Evolutionary conservation across 2,797 vertebrate genomes (phyloP).

Genomic region (Etheostoma perlongum): DNA sequence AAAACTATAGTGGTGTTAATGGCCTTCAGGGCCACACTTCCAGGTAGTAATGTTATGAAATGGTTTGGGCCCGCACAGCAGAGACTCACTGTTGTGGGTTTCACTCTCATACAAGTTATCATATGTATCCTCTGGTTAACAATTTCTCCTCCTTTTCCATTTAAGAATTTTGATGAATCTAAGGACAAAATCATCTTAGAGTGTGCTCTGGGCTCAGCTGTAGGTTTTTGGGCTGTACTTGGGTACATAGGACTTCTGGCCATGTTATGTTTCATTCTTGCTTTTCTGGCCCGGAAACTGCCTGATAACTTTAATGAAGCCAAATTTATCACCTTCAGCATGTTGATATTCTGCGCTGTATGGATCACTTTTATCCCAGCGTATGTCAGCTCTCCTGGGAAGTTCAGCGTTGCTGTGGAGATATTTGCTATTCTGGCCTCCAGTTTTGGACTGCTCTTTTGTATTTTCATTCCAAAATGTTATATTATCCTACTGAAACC

Average conservation of each 20-base stretch:
- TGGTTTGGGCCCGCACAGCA: slow-evolving; percentile 84
- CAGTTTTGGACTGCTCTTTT: slow-evolving; percentile 78
- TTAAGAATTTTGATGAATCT: slow-evolving; percentile 6
- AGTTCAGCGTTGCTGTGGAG: slow-evolving; percentile 83
- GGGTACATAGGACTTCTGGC: slow-evolving; percentile 82
- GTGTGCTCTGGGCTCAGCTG: slow-evolving; percentile 38
- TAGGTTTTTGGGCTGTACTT: slow-evolving; percentile 79
- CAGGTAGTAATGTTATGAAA: slow-evolving; percentile 80
- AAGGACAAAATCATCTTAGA: slow-evolving; percentile 28
- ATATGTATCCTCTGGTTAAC: slow-evolving; percentile 33
- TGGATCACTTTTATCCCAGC: slow-evolving; percentile 83
- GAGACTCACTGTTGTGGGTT: slow-evolving; percentile 70
- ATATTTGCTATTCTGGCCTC: slow-evolving; percentile 84
- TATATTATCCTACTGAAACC: slow-evolving; percentile 80
- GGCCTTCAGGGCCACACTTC: slow-evolving; percentile 60
- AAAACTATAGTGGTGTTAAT: slow-evolving; percentile 39
- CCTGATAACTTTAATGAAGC: slow-evolving; percentile 83
- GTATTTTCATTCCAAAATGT: slow-evolving; percentile 84
- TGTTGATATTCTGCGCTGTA: slow-evolving; percentile 81
- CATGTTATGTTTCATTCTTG: slow-evolving; percentile 74
- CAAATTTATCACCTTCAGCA: slow-evolving; percentile 82
- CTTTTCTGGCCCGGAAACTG: slow-evolving; percentile 78
- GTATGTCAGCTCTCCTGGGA: slow-evolving; percentile 82
- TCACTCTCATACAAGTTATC: slow-evolving; percentile 23
- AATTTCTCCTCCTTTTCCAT: slow-evolving; percentile 61